A percentile compares a stretch with the other conserved stretches of the same genome.
Evolutionary conservation across 1,140 invertebrate species (phyloP).

Genomic region (Paraescarpia echinospica): DNA sequence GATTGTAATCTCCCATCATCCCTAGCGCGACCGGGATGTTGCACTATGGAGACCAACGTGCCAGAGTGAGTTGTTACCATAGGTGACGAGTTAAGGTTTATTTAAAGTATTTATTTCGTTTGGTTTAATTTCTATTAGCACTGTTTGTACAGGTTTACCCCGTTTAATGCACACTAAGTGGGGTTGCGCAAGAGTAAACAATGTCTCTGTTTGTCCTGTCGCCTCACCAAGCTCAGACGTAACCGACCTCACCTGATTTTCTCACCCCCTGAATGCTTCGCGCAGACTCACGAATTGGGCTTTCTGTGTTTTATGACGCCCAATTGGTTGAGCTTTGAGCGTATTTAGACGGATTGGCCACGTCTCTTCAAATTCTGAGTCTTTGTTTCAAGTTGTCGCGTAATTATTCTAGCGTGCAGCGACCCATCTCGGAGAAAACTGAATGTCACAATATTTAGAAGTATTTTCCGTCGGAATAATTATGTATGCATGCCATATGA

Average conservation of each 20-base stretch:
- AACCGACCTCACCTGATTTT: not conserved
- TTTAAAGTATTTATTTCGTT: not conserved
- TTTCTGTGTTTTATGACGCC: not conserved
- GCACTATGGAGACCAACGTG: not conserved
- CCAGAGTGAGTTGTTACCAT: not conserved
- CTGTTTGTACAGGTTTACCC: not conserved
- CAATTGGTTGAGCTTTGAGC: not conserved
- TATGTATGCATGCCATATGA: no score
- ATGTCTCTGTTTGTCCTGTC: not conserved
- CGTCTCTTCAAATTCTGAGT: not conserved
- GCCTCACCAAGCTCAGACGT: not conserved
- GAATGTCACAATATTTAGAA: not conserved
- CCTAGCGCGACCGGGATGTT: not conserved
- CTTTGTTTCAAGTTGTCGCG: not conserved
- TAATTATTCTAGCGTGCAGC: not conserved
- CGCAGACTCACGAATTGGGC: not conserved
- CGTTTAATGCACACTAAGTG: slow-evolving; percentile 1
- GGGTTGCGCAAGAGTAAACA: not conserved
- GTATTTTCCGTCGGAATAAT: no score
- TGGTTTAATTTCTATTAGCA: not conserved
- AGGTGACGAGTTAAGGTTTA: not conserved
- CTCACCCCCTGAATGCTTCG: not conserved
- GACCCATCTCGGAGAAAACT: not conserved
- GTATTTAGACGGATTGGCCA: not conserved
- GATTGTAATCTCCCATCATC: not conserved